Evolutionary conservation across 1,140 invertebrate species (phyloP).

Genomic region (Bombus confusus): DNA sequence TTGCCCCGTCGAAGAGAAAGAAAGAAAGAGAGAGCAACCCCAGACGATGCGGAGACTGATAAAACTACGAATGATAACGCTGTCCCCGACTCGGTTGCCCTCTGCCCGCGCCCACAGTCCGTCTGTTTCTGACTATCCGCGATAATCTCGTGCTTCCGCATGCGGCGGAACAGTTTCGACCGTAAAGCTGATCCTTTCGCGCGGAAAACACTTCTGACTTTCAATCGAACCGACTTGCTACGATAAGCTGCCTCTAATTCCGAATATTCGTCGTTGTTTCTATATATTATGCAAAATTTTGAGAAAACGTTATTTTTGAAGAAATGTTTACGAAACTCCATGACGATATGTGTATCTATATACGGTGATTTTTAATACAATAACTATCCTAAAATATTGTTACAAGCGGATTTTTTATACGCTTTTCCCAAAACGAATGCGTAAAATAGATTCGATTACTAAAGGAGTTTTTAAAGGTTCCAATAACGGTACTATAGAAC

Average conservation of each 20-base stretch:
- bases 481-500: too few species aligned
- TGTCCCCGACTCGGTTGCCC: constrained; percentile 51
- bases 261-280: not conserved
- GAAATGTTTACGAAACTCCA: too few species aligned
- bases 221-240: not conserved
- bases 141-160: constrained; percentile 66
- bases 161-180: constrained; percentile 38
- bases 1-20: constrained; percentile 45
- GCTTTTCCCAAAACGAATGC: too few species aligned
- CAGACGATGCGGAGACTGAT: constrained; percentile 75
- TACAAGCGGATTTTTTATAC: too few species aligned
- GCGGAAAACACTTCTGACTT: constrained; percentile 25
- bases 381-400: not conserved
- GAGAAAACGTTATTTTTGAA: too few species aligned
- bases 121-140: constrained; percentile 73
- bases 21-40: constrained; percentile 56
- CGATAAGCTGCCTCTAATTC: not conserved
- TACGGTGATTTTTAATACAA: not conserved
- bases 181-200: not conserved
- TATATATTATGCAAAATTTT: too few species aligned
- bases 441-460: too few species aligned
- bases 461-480: too few species aligned
- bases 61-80: constrained; percentile 73
- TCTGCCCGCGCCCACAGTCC: constrained; percentile 36
- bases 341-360: too few species aligned